Evolutionary conservation across 2,113 vertebrate genomes (phyloP).

Genomic region (Tychaedon coryphoeus): DNA sequence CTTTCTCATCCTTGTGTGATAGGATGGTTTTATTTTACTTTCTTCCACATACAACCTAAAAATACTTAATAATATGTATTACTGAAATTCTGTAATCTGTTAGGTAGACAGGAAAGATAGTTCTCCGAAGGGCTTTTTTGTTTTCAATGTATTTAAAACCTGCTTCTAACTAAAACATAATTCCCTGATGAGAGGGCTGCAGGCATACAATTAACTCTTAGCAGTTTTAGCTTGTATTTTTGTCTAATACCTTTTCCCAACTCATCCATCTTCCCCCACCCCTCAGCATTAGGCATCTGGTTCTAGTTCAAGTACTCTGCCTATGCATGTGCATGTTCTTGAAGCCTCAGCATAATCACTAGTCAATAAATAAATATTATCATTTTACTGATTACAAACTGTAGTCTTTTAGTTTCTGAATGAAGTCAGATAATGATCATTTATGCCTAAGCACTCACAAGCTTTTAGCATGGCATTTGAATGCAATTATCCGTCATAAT

Average conservation of each 20-base stretch:
- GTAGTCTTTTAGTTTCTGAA: not conserved
- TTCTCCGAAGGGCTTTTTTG: not conserved
- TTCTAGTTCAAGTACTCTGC: not conserved
- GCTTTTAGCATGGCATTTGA: constrained; percentile 10
- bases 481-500: constrained; percentile 2
- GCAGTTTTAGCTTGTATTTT: not conserved
- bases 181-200: not conserved
- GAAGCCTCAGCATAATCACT: not conserved
- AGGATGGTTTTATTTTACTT: not conserved
- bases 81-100: not conserved
- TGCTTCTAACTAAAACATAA: not conserved
- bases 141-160: not conserved
- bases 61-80: not conserved
- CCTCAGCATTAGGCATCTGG: not conserved
- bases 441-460: not conserved
- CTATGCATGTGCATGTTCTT: not conserved
- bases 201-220: not conserved
- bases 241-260: not conserved
- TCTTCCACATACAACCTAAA: not conserved
- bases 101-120: not conserved
- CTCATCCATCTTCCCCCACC: not conserved
- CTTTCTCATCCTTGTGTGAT: not conserved
- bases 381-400: not conserved
- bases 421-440: constrained; percentile 2
- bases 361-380: not conserved